Percentiles rank a stretch among this genome's conserved stretches.
phyloP scores from a whole-genome alignment of 2,888 invertebrate genomes.

The Neoaliturus tenellus region DNA sequence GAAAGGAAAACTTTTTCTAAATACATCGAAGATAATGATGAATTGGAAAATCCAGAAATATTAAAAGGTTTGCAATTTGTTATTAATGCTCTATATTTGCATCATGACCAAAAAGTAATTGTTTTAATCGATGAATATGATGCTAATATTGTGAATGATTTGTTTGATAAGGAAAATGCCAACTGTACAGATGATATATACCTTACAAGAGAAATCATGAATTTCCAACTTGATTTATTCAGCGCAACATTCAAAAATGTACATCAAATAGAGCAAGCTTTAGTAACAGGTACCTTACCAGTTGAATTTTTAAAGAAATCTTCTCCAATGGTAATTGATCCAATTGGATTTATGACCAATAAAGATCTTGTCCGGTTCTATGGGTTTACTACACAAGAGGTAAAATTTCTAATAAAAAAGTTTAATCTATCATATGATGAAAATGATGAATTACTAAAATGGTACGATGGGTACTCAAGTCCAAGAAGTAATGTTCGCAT shows the following conservation, averaged over 20 bases:
- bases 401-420: background rate
- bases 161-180: background rate
- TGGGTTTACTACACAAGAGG: slow-evolving; percentile 12
- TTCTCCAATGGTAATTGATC: background rate
- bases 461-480: slow-evolving; percentile 35
- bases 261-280: background rate
- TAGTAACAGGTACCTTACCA: slow-evolving; percentile 21
- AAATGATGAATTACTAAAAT: background rate
- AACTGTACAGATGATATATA: background rate
- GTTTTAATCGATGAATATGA: slow-evolving; percentile 39
- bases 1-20: background rate
- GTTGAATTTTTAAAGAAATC: background rate
- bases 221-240: slow-evolving; percentile 16
- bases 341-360: background rate
- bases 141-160: slow-evolving; percentile 31
- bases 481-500: background rate
- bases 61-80: slow-evolving; percentile 1
- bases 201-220: slow-evolving; percentile 19
- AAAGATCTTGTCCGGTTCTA: background rate
- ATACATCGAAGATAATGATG: slow-evolving; percentile 33
- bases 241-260: background rate
- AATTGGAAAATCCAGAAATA: slow-evolving; percentile 12
- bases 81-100: background rate
- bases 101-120: slow-evolving; percentile 15
- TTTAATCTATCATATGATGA: background rate